A percentile compares a stretch with the other conserved stretches of the same genome.
Conservation (phyloP, 35 echinoderm and acorn worm genomes). For the Apostichopus californicus region DNA sequence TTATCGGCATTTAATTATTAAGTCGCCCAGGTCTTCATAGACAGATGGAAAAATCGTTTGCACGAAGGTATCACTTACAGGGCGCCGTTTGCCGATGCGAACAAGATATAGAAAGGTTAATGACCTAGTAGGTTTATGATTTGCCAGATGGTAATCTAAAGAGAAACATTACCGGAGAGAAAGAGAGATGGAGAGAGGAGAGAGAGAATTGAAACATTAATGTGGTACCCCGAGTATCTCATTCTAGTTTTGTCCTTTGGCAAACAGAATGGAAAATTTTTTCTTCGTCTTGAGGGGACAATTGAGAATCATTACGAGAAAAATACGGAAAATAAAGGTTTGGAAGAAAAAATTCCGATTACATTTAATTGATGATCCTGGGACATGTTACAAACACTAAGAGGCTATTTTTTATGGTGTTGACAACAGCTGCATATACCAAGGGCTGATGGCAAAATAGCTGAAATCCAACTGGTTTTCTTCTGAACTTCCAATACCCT, state of each 20-base stretch:
- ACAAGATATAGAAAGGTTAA: conserved; percentile 6
- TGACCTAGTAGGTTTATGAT: background rate
- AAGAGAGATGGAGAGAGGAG: no score
- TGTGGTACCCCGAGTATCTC: background rate
- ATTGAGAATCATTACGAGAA: background rate
- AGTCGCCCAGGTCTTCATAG: conserved; percentile 1
- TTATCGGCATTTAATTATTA: conserved; percentile 48
- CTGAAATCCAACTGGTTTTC: no score
- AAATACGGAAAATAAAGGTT: background rate
- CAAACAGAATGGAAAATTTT: background rate
- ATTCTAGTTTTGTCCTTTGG: background rate
- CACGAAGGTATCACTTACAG: conserved; percentile 1
- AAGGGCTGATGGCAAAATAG: no score
- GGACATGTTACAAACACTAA: background rate
- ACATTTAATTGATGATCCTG: conserved; percentile 14
- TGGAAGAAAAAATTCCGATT: background rate
- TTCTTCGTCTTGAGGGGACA: background rate
- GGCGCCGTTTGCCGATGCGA: background rate
- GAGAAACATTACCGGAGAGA: no score
- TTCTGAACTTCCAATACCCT: no score
- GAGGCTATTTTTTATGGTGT: background rate
- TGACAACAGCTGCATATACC: background rate
- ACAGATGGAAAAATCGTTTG: conserved; percentile 49
- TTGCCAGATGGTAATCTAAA: background rate
- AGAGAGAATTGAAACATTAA: background rate